phyloP scores from a whole-genome alignment of 1,140 invertebrate species.

The Thaumetopoea pityocampa region DNA sequence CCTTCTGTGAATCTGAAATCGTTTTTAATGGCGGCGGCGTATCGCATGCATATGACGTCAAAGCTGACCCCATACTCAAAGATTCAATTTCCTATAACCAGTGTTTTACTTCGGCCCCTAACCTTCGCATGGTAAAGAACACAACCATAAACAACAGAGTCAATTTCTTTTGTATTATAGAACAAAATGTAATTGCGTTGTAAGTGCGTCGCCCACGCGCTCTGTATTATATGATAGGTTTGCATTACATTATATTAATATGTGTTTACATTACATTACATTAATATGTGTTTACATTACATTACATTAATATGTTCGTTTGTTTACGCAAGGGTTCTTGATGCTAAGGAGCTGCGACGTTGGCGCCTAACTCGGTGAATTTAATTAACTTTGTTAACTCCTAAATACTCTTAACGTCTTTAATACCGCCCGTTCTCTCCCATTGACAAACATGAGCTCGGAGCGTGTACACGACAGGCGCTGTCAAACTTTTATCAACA shows the following conservation, averaged over 20 bases:
- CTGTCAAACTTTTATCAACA: conserved; percentile 67
- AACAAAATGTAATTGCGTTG: conserved; percentile 59
- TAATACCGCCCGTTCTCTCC: conserved; percentile 63
- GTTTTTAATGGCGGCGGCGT: conserved; percentile 57
- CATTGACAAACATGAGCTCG: conserved; percentile 58
- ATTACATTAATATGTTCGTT: conserved; percentile 66
- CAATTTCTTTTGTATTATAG: conserved; percentile 30
- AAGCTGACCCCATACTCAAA: conserved; percentile 39
- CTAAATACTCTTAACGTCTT: conserved; percentile 74
- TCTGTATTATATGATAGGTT: conserved; percentile 61
- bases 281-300: no score
- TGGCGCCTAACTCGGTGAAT: conserved; percentile 66
- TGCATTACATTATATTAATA: no score
- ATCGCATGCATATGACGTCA: conserved; percentile 44
- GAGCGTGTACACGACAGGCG: conserved; percentile 57
- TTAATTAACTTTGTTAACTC: conserved; percentile 75
- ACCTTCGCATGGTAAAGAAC: conserved; percentile 5
- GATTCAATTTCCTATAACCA: conserved; percentile 47
- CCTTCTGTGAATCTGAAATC: conserved; percentile 72
- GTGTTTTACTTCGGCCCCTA: conserved; percentile 4
- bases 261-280: no score
- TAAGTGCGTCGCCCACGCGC: conserved; percentile 45
- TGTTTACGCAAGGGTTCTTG: conserved; percentile 65
- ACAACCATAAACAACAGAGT: conserved; percentile 14
- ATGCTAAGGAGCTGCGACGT: conserved; percentile 57